Evolutionary conservation across 2,888 invertebrate genomes (phyloP).

Genomic region (Aphrophora alni): DNA sequence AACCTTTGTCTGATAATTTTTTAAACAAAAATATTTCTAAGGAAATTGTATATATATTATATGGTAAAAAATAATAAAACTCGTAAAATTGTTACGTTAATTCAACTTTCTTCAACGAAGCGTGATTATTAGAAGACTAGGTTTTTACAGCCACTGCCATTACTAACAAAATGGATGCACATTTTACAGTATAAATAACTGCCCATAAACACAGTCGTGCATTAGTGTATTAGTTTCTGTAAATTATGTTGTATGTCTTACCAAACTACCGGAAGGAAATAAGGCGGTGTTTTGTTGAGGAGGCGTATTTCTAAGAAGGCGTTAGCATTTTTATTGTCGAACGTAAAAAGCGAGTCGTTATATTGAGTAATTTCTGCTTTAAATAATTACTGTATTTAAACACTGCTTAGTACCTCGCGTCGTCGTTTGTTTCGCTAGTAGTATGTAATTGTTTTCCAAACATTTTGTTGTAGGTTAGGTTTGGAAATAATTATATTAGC

Average conservation of each 20-base stretch:
- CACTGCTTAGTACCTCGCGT: not conserved
- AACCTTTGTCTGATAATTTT: no score
- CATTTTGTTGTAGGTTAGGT: no score
- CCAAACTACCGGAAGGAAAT: not conserved
- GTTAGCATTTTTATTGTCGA: not conserved
- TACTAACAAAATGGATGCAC: not conserved
- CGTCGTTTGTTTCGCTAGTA: not conserved
- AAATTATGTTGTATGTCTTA: not conserved
- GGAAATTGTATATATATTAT: no score
- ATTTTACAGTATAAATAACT: not conserved
- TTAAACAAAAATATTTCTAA: no score
- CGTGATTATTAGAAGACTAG: no score
- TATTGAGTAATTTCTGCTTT: not conserved
- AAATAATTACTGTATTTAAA: not conserved
- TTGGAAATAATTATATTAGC: no score
- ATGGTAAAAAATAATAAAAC: no score
- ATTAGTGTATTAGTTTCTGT: not conserved
- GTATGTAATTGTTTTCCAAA: not conserved
- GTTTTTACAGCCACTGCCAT: no score
- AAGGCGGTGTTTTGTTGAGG: not conserved
- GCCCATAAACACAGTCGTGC: not conserved
- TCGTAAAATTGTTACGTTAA: no score
- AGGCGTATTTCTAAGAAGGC: not conserved
- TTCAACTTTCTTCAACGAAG: no score
- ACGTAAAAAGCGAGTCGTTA: not conserved